Conservation (phyloP, 2,113 vertebrate species). For the Lophotis ruficrista region DNA sequence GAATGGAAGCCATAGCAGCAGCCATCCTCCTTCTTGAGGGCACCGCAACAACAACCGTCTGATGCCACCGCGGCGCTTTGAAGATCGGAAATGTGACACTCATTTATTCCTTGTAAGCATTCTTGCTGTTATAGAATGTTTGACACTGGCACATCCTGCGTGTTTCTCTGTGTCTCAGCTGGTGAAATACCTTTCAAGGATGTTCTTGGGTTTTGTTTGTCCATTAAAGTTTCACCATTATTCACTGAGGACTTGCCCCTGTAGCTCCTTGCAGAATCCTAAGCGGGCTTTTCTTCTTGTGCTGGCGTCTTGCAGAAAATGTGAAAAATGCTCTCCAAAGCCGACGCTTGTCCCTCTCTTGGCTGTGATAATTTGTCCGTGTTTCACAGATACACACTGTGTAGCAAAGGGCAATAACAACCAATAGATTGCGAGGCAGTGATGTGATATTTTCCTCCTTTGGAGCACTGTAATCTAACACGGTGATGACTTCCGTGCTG, state of each 20-base stretch:
- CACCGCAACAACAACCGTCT: not conserved
- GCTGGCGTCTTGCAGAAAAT: not conserved
- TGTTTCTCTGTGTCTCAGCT: not conserved
- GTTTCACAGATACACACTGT: not conserved
- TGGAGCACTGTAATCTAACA: not conserved
- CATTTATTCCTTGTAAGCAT: not conserved
- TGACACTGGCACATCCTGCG: not conserved
- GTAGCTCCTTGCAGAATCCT: not conserved
- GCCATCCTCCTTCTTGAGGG: not conserved
- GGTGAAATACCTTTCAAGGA: not conserved
- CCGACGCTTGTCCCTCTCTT: not conserved
- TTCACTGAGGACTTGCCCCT: not conserved
- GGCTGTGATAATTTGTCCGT: not conserved
- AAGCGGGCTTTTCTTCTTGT: not conserved
- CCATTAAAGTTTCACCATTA: not conserved
- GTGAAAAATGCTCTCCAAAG: not conserved
- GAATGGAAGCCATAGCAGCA: not conserved
- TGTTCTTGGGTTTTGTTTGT: not conserved
- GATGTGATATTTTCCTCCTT: not conserved
- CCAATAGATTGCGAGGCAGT: not conserved
- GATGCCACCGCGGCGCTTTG: not conserved
- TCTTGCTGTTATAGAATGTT: not conserved
- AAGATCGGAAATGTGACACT: not conserved
- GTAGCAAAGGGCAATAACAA: not conserved
- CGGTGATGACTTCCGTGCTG: not conserved